A percentile compares a stretch with the other conserved stretches of the same genome.
These are phyloP conservation scores for Amphiduros pacificus DNA, from an alignment of 2,888 invertebrate genomes.

Conservation along the genomic window DNA sequence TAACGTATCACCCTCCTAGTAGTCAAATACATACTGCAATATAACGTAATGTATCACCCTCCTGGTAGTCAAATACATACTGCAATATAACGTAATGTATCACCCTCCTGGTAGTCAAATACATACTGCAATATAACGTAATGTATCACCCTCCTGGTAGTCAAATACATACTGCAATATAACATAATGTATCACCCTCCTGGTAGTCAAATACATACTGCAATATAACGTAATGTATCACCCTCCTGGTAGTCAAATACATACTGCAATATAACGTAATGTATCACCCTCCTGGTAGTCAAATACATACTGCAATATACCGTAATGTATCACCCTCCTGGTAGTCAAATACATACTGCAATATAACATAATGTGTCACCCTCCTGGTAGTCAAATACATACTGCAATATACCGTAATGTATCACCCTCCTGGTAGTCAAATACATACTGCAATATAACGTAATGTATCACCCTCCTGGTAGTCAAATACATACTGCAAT, in stretches of 20 bases:
- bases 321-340: neutral
- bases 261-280: constrained; percentile 64
- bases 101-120: constrained; percentile 60
- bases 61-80: no score
- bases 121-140: constrained; percentile 50
- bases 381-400: constrained; percentile 60
- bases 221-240: constrained; percentile 4
- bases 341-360: no score
- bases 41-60: neutral
- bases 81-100: constrained; percentile 63
- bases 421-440: no score
- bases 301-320: constrained; percentile 58
- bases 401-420: constrained; percentile 40
- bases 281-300: constrained; percentile 59
- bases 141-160: no score
- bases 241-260: no score
- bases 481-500: constrained; percentile 61
- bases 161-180: no score
- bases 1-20: constrained; percentile 58
- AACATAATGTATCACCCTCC: constrained; percentile 60
- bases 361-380: constrained; percentile 63
- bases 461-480: constrained; percentile 58
- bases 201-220: constrained; percentile 62
- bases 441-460: constrained; percentile 64
- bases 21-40: constrained; percentile 61